These are phyloP conservation scores for Clupea harengus DNA, from an alignment of 2,113 vertebrate species.

Conservation along the genomic window DNA sequence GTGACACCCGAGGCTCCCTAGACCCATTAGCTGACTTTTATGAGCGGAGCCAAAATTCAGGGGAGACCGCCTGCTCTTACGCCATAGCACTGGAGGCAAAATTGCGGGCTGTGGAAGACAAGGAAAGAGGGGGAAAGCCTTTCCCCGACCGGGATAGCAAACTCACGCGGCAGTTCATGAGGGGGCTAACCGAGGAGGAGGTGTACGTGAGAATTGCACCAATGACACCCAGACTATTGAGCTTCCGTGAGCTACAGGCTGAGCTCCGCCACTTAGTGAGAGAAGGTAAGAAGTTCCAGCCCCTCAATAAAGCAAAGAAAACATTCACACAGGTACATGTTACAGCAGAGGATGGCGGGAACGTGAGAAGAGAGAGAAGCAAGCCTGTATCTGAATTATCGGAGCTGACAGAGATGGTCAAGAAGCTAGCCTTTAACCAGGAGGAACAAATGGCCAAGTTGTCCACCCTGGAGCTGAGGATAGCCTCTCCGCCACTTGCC, in stretches of 20 bases:
- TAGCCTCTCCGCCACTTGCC: neutral
- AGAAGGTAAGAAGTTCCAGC: conserved; percentile 30
- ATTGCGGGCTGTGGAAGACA: neutral
- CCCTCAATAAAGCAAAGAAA: conserved; percentile 22
- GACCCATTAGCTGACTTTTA: too few species aligned
- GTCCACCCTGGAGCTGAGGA: conserved; percentile 21
- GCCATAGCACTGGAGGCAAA: conserved; percentile 34
- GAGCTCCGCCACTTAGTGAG: conserved; percentile 3
- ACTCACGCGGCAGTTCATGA: conserved; percentile 25
- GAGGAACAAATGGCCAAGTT: conserved; percentile 37
- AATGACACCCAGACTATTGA: conserved; percentile 25
- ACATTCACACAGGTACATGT: conserved; percentile 19
- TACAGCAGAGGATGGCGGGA: neutral
- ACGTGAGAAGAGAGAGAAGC: neutral
- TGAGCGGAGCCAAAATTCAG: too few species aligned
- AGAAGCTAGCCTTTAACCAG: conserved; percentile 1
- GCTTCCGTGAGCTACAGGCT: too few species aligned
- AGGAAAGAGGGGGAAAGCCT: conserved; percentile 6
- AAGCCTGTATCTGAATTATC: conserved; percentile 7
- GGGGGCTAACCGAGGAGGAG: too few species aligned
- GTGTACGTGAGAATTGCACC: conserved; percentile 25
- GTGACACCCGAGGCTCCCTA: conserved; percentile 14
- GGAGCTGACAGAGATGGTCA: conserved; percentile 34
- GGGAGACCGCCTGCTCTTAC: conserved; percentile 33
- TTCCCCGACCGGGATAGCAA: conserved; percentile 28